Percentiles rank a stretch among this genome's conserved stretches.
Evolutionary conservation across 1,140 invertebrate species (phyloP).

Genomic region (Mactra quadrangularis): DNA sequence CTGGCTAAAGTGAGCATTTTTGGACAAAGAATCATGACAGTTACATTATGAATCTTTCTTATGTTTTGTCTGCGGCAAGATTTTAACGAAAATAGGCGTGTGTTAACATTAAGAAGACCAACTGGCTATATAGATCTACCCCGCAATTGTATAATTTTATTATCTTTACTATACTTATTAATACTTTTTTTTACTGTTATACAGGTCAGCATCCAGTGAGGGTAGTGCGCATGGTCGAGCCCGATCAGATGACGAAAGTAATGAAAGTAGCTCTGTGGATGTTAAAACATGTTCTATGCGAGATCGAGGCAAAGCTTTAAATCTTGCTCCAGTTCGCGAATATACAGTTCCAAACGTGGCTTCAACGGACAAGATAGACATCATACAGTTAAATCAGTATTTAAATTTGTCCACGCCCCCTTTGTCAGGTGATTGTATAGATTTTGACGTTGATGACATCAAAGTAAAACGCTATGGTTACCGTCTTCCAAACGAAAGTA

Average conservation of each 20-base stretch:
- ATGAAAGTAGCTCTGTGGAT: slow-evolving; percentile 31
- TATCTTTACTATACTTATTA: too few species aligned
- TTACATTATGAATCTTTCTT: background rate
- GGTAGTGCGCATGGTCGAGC: background rate
- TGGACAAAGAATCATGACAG: background rate
- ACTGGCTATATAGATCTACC: too few species aligned
- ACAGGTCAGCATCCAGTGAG: slow-evolving; percentile 29
- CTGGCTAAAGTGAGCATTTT: background rate
- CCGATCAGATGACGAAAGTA: slow-evolving; percentile 40
- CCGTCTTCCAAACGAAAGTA: background rate
- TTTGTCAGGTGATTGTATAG: slow-evolving; percentile 19
- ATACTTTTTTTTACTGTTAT: background rate
- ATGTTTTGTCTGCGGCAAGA: too few species aligned
- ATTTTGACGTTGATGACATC: slow-evolving; percentile 41
- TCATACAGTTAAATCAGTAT: slow-evolving; percentile 50
- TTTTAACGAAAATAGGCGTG: too few species aligned
- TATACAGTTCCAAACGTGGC: slow-evolving; percentile 20
- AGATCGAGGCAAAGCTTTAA: slow-evolving; percentile 54
- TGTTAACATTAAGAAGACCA: too few species aligned
- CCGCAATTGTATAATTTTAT: too few species aligned
- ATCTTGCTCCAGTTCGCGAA: slow-evolving; percentile 52
- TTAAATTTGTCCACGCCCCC: slow-evolving; percentile 51
- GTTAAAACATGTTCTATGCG: slow-evolving; percentile 27
- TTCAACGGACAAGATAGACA: slow-evolving; percentile 31
- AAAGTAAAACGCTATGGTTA: slow-evolving; percentile 12